These are phyloP conservation scores for Xyrauchen texanus DNA, from an alignment of 2,113 vertebrate genomes.

Conservation along the genomic window DNA sequence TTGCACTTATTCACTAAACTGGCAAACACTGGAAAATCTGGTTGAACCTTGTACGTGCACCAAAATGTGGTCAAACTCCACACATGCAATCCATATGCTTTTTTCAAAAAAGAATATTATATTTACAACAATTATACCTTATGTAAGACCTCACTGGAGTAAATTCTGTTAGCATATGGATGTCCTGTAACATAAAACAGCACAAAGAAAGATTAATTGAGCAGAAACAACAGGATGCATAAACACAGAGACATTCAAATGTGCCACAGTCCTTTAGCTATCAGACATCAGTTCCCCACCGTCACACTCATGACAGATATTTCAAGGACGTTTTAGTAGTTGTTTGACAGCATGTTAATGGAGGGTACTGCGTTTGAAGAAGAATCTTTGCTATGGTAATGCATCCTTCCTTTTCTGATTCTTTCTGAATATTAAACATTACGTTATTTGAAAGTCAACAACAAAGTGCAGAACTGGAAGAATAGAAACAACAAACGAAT, in stretches of 20 bases:
- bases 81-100: no score
- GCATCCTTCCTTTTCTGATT: neutral
- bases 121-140: constrained; percentile 3
- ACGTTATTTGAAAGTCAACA: constrained; percentile 28
- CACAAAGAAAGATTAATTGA: constrained; percentile 28
- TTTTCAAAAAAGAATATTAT: no score
- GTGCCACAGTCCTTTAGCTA: neutral
- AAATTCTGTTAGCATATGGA: constrained; percentile 7
- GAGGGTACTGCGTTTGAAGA: neutral
- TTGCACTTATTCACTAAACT: no score
- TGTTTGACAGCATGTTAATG: constrained; percentile 10
- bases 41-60: no score
- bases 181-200: constrained; percentile 13
- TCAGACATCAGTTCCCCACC: constrained; percentile 26
- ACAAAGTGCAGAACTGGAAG: neutral
- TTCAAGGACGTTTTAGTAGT: constrained; percentile 29
- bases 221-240: constrained; percentile 30
- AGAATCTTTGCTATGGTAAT: constrained; percentile 32
- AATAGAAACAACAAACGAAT: neutral
- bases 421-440: constrained; percentile 20
- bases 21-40: no score
- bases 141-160: constrained; percentile 19
- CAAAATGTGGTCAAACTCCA: no score
- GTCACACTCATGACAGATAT: constrained; percentile 1
- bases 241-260: constrained; percentile 10